A percentile compares a stretch with the other conserved stretches of the same genome.
Conservation (phyloP, 2,113 vertebrate genomes). For the Noturus placidus region DNA sequence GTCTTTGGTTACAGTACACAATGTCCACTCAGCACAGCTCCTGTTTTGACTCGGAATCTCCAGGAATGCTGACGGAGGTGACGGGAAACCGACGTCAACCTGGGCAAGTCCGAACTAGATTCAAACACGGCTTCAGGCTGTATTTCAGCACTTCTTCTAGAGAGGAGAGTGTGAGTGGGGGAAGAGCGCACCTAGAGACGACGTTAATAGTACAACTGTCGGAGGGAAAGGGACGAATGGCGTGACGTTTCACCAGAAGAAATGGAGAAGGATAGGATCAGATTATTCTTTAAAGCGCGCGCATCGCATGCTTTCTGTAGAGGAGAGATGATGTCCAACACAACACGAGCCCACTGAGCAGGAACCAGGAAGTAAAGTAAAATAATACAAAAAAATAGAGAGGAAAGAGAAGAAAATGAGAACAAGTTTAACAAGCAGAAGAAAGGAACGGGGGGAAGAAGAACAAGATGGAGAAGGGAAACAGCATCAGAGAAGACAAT, state of each 20-base stretch:
- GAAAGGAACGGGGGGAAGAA: too few relatives aligned
- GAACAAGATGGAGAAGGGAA: too few relatives aligned
- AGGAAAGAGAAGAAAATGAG: not conserved
- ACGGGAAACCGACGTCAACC: not conserved
- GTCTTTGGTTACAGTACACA: not conserved
- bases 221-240: not conserved
- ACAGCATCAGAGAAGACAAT: too few relatives aligned
- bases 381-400: not conserved
- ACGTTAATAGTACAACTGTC: not conserved
- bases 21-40: not conserved
- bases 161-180: not conserved
- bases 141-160: slow-evolving; percentile 40
- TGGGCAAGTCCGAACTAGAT: slow-evolving; percentile 15
- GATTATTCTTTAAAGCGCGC: not conserved
- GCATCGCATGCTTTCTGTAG: not conserved
- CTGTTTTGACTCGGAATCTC: slow-evolving; percentile 19
- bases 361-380: too few relatives aligned
- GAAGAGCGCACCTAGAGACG: not conserved
- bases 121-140: slow-evolving; percentile 47
- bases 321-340: not conserved
- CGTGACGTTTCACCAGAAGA: not conserved
- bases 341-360: not conserved
- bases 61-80: slow-evolving; percentile 9
- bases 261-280: not conserved
- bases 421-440: too few relatives aligned